Evolutionary conservation across 2,888 invertebrate species (phyloP), one percentile per base, ranked within the genome.

Genomic region (Lochmaea crataegi): DNA sequence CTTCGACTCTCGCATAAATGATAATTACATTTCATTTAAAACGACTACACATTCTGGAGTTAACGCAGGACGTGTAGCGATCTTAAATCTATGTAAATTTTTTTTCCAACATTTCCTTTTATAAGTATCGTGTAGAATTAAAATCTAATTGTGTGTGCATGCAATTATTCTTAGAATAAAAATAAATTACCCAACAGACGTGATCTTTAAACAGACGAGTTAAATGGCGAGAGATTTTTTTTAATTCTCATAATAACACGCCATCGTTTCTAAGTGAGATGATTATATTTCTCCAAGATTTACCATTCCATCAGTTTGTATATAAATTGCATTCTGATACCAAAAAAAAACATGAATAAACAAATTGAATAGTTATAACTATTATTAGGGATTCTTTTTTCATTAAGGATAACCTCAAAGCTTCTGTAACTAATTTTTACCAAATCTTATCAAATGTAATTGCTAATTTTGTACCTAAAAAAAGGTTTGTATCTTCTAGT

Each of bases 71-170:
- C 61, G 42, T 42, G 18, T 42, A 16, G 61, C 32, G 41, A 63
- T 63, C 61, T 63, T 41, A 42, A 41, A 63, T 63, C 61, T 63
- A 63, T 63, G 61, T 63, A 63, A 63, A 63, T 63, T 38, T 41
- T 60, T n/a, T 63, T 32, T 38, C 41, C 42, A 42, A 5, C 16
- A 18, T 63, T 63, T 63, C 61, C 61, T 63, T 42, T 42, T 18
- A 38, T 38, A 63, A 63, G 61, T 63, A 63, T 16, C 61, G 61
- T 41, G 61, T 10, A 42, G 61, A 63, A 63, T 63, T 38, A 63
- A 63, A 63, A 63, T 63, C 41, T 42, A 58, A 53, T 51, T 51
- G 51, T 14, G 14, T 45, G 51, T 51, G 16, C n/a, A 51, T 51
- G n/a, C 51, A 51, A 51, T 53, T 53, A 53, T 53, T 53, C 53